Evolutionary conservation across 2,113 vertebrate species (phyloP).

Genomic region (Oncorhynchus tshawytscha): DNA sequence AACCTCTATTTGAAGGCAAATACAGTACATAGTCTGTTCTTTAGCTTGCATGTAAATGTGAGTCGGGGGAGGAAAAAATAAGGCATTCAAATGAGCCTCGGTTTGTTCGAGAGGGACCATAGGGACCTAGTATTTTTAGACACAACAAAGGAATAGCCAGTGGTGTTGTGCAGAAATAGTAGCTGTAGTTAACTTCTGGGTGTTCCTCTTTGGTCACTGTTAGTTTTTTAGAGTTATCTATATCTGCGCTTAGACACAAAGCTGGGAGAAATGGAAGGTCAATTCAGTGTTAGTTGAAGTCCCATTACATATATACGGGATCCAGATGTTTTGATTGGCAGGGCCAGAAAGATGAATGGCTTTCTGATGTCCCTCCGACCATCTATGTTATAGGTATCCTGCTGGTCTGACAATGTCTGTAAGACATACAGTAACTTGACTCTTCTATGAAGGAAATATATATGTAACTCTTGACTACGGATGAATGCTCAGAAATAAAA

Average conservation of each 20-base stretch:
- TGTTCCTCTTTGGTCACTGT: slow-evolving; percentile 46
- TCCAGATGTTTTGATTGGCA: slow-evolving; percentile 1
- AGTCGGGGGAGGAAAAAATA: slow-evolving; percentile 53
- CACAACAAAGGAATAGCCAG: slow-evolving; percentile 68
- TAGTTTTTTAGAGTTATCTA: slow-evolving; percentile 3
- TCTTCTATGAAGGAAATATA: too few species aligned
- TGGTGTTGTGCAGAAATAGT: slow-evolving; percentile 49
- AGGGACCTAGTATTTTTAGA: slow-evolving; percentile 69
- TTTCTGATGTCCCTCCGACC: slow-evolving; percentile 15
- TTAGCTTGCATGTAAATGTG: slow-evolving; percentile 53
- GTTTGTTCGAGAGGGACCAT: slow-evolving; percentile 40
- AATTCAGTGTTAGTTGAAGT: slow-evolving; percentile 7
- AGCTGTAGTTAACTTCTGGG: slow-evolving; percentile 52
- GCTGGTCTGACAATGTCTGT: slow-evolving; percentile 24
- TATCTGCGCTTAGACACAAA: slow-evolving; percentile 41
- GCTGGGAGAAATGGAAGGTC: slow-evolving; percentile 40
- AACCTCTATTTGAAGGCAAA: slow-evolving; percentile 42
- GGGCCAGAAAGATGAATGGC: slow-evolving; percentile 18
- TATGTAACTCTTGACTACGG: too few species aligned
- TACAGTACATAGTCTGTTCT: slow-evolving; percentile 39
- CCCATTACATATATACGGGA: neutral
- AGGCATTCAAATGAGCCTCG: slow-evolving; percentile 58
- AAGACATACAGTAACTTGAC: too few species aligned
- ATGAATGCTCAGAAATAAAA: too few species aligned
- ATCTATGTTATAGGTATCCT: slow-evolving; percentile 5